Evolutionary conservation across 2,888 invertebrate genomes (phyloP).

Genomic region (Plebejus anna): DNA sequence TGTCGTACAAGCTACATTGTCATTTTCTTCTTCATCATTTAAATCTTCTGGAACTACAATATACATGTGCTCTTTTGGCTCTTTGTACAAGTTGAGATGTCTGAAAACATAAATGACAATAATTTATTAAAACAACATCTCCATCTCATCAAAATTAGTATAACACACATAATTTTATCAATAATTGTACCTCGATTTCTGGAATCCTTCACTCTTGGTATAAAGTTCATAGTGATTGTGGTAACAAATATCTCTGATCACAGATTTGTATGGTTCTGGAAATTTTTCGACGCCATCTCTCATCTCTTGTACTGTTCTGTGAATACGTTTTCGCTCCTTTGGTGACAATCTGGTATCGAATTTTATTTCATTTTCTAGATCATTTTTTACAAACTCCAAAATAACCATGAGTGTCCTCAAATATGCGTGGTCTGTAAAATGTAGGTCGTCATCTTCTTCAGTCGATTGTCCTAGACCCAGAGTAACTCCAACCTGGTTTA

Average conservation of each 20-base stretch:
- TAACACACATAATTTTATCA: constrained; percentile 37
- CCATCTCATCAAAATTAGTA: too few relatives aligned
- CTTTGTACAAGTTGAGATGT: constrained; percentile 52
- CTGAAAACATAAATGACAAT: constrained; percentile 43
- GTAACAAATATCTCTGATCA: constrained; percentile 45
- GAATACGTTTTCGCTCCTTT: constrained; percentile 46
- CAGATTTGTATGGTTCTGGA: constrained; percentile 23
- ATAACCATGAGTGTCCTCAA: constrained; percentile 48
- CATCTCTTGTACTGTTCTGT: constrained; percentile 43
- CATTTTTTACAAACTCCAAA: constrained; percentile 54
- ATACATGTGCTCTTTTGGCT: constrained; percentile 50
- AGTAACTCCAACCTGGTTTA: constrained; percentile 43
- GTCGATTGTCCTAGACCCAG: constrained; percentile 43
- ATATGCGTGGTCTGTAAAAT: constrained; percentile 40
- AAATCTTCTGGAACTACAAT: constrained; percentile 54
- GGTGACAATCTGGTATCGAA: constrained; percentile 47
- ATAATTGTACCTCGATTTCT: constrained; percentile 41
- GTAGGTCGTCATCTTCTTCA: constrained; percentile 21
- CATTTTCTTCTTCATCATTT: constrained; percentile 37
- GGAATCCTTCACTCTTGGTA: constrained; percentile 47
- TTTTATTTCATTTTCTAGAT: constrained; percentile 46
- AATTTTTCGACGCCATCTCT: constrained; percentile 35
- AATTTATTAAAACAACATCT: background rate
- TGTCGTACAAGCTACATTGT: background rate
- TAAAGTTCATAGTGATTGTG: constrained; percentile 46